Evolutionary conservation across 2,888 invertebrate genomes (phyloP), one percentile per base, ranked within the genome.

Genomic region (Acanthacorydalis orientalis): DNA sequence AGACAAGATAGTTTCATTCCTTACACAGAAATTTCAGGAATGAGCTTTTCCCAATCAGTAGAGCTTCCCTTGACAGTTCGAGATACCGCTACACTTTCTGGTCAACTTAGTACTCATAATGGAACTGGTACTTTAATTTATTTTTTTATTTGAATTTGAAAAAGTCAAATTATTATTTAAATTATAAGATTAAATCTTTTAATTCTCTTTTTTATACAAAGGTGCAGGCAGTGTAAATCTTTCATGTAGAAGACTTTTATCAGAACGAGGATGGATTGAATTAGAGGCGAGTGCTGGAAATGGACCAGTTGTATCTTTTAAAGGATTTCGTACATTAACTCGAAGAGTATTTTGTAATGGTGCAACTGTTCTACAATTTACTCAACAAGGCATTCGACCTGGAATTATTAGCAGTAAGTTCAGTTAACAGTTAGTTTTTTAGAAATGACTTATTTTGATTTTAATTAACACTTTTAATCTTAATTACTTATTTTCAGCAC

Each of bases 1-100:
- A 70, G 68, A 52, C 70, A 69, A 54, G 71, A 74, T 15, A 58
- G 70, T 40, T 59, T 73, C 7, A 67, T 87, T 57, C 89, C 91
- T 11, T 76, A 70, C 50, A 73, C 95, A 53, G 93, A 95, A 70
- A 80, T 95, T 33, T 89, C 86, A n/a, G 87, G 87, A 9, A 90
- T 95, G 85, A 83, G 83, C 42, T 84, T 95, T 59, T 78, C 82
- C 15, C 93, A 95, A 62, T 91, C 92, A 0, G 87, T 96, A 43
- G 93, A 96, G 63, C 86, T 90, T 42, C 95, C 95, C 0, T 69
- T 96, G 23, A 91, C 92, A 0, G 66, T 81, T 46, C 79, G 81
- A 56, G 88, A 96, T 57, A 91, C 90, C 1, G 77, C 86, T 53
- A 82, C 83, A 0, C 68, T 96, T 57, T 81, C 85, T 9, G 90